Percentiles rank a stretch among this genome's conserved stretches.
Evolutionary conservation across 1,140 invertebrate genomes (phyloP).

Genomic region (Anastatus disparis): DNA sequence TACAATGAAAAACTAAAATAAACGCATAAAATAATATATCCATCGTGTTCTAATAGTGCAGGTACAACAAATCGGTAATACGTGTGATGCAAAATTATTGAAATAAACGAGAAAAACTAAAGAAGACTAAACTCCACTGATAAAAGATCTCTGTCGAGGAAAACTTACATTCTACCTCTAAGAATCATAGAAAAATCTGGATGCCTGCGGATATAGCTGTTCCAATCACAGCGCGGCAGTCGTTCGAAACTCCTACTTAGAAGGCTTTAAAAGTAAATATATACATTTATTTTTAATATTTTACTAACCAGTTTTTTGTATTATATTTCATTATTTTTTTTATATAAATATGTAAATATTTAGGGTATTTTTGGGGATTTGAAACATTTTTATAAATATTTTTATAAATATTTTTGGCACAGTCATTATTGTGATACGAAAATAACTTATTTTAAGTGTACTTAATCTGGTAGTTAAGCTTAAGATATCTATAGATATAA

Average conservation of each 20-base stretch:
- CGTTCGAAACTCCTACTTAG: conserved; percentile 51
- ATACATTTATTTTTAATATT: conserved; percentile 11
- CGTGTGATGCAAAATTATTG: neutral
- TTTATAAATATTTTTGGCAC: too few relatives aligned
- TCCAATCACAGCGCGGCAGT: conserved; percentile 54
- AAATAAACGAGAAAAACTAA: neutral
- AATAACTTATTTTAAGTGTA: too few relatives aligned
- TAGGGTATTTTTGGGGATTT: too few relatives aligned
- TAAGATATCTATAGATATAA: too few relatives aligned
- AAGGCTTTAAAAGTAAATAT: conserved; percentile 30
- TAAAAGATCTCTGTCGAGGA: neutral
- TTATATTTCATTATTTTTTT: neutral
- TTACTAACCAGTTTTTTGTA: neutral
- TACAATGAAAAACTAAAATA: too few relatives aligned
- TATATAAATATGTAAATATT: too few relatives aligned
- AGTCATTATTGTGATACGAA: too few relatives aligned
- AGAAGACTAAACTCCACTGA: too few relatives aligned
- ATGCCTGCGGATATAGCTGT: conserved; percentile 57
- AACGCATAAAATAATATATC: neutral
- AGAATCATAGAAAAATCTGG: conserved; percentile 64
- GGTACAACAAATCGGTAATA: neutral
- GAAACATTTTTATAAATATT: too few relatives aligned
- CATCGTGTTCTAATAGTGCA: neutral
- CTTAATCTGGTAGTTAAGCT: too few relatives aligned
- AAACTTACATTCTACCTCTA: conserved; percentile 63